Conservation (phyloP, 37 sponge, comb jelly and placozoan species). For the Diacarnus erythraeanus region DNA sequence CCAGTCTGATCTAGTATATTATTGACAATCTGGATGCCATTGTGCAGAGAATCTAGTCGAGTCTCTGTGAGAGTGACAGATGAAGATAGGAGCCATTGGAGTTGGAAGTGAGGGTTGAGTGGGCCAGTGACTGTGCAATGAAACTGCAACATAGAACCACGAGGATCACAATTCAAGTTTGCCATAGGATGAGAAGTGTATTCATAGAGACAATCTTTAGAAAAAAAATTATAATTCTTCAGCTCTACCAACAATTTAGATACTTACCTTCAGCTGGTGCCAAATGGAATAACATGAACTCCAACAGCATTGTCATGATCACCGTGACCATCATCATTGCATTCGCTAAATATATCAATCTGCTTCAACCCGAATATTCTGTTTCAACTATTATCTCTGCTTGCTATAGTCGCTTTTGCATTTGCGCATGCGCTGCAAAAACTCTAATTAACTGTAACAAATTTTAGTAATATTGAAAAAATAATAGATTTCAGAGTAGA, state of each 20-base stretch:
- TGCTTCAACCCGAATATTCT: too few relatives aligned
- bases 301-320: too few relatives aligned
- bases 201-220: conserved; percentile 30
- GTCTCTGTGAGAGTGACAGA: not conserved
- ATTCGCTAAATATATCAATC: too few relatives aligned
- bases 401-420: too few relatives aligned
- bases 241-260: not conserved
- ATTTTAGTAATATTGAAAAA: too few relatives aligned
- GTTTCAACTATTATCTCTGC: too few relatives aligned
- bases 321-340: too few relatives aligned
- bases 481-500: too few relatives aligned
- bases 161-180: conserved; percentile 21
- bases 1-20: not conserved
- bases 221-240: not conserved
- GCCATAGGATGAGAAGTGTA: conserved; percentile 8
- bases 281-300: not conserved
- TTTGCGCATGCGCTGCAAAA: too few relatives aligned
- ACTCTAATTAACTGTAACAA: too few relatives aligned
- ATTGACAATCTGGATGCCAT: not conserved
- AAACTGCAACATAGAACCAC: conserved; percentile 22
- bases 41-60: not conserved
- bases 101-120: not conserved
- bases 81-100: conserved; percentile 5
- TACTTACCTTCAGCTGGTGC: not conserved
- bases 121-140: conserved; percentile 18